Evolutionary conservation across 2,888 invertebrate species (phyloP), one percentile per base, ranked within the genome.

Genomic region (Pterostichus niger): DNA sequence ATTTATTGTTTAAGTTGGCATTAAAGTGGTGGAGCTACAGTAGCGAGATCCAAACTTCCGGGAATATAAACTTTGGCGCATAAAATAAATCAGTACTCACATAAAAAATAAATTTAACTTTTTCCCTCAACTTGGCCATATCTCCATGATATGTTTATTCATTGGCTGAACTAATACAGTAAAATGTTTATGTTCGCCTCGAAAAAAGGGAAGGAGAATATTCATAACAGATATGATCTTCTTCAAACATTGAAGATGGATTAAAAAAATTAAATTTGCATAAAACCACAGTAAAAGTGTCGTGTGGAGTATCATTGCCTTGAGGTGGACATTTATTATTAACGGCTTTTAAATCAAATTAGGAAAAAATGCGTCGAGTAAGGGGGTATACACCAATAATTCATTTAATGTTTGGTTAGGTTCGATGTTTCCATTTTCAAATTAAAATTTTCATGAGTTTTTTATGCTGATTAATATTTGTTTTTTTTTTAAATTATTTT

Each of bases 221-320:
- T 73, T 33, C 49, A 59, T 61, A 40, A 40, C 17, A 68, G 49
- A 80, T 71, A 80, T 17, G 61, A 82, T 82, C 82, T 82, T 82
- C 75, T 82, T 82, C 61, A 82, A 82, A 82, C 75, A 82, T 59
- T 56, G 46, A 15, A 40, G 61, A 82, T 82, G 82, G 82, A 82
- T 82, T 82, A 82, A 82, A 82, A 82, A 82, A 82, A 75, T 82
- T 75, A 82, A 82, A 82, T 82, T 82, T 82, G 82, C 82, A 82
- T 82, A 82, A 73, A 82, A 82, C 15, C 24, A 82, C 73, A 82
- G 11, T 82, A 52, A 68, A 71, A 64, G 49, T 52, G 64, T 46
- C 68, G 15, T 79, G 61, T 76, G n/a, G 13, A 31, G n/a, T 59
- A 56, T 78, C 61, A 78, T 46, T 49, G 49, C 49, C 64, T 61